These are phyloP conservation scores for Meles meles DNA, from an alignment of 2,113 vertebrate genomes.

Conservation along the genomic window DNA sequence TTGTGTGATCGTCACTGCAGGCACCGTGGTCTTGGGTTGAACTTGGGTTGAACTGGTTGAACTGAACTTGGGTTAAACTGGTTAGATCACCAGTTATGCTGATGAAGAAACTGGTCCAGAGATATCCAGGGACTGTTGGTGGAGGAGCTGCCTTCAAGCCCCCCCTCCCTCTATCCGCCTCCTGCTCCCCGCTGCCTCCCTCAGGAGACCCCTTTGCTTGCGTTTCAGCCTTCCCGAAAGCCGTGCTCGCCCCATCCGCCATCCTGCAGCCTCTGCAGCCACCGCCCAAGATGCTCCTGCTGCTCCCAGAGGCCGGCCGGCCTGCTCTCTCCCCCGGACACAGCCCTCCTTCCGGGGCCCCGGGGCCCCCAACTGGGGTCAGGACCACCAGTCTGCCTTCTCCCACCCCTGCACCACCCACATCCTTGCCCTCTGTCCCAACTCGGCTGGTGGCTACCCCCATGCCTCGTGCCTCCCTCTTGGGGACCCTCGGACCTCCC, in stretches of 20 bases:
- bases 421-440: accelerated
- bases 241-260: slow-evolving; percentile 72
- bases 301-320: slow-evolving; percentile 67
- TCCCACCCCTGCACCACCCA: background rate
- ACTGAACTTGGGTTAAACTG: too few species aligned
- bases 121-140: background rate
- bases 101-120: background rate
- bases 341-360: slow-evolving; percentile 67
- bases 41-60: too few species aligned
- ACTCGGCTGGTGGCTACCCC: background rate
- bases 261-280: slow-evolving; percentile 71
- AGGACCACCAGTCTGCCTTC: slow-evolving; percentile 35
- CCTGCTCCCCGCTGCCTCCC: slow-evolving; percentile 65
- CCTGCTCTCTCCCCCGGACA: slow-evolving; percentile 66
- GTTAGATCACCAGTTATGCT: background rate
- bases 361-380: background rate
- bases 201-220: slow-evolving; percentile 46
- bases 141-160: background rate
- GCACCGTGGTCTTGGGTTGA: background rate
- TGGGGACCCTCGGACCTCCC: background rate
- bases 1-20: accelerated
- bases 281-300: slow-evolving; percentile 59
- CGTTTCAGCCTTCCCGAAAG: slow-evolving; percentile 76
- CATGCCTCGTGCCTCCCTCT: background rate
- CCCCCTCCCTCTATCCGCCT: background rate